These are phyloP conservation scores for Lasioglossum pauxillum DNA, from an alignment of 2,888 invertebrate species.

Conservation along the genomic window DNA sequence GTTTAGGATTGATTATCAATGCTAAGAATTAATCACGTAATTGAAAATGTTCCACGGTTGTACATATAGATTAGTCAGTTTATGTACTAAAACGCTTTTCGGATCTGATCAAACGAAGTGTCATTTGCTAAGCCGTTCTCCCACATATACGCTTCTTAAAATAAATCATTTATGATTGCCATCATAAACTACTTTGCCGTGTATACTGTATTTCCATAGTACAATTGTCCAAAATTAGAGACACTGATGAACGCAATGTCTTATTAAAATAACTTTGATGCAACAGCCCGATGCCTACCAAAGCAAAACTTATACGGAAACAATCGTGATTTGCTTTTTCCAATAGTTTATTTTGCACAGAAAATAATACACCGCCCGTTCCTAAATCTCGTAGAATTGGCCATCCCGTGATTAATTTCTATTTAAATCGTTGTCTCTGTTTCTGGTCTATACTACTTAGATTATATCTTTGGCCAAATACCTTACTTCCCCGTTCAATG, in stretches of 20 bases:
- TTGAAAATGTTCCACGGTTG: constrained; percentile 20
- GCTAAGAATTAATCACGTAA: constrained; percentile 31
- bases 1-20: constrained; percentile 24
- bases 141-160: constrained; percentile 50
- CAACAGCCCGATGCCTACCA: constrained; percentile 63
- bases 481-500: constrained; percentile 27
- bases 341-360: constrained; percentile 3
- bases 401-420: constrained; percentile 43
- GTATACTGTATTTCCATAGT: constrained; percentile 54
- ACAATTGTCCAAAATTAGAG: constrained; percentile 68
- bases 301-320: constrained; percentile 65
- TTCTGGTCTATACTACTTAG: constrained; percentile 46
- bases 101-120: constrained; percentile 29
- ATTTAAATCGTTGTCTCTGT: constrained; percentile 62
- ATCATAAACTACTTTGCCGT: constrained; percentile 55
- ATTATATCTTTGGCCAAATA: constrained; percentile 51
- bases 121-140: constrained; percentile 28
- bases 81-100: constrained; percentile 35
- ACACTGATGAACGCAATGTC: constrained; percentile 68
- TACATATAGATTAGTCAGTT: constrained; percentile 25
- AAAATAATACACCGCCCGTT: constrained; percentile 38
- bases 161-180: constrained; percentile 64
- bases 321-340: constrained; percentile 15
- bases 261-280: constrained; percentile 62
- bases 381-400: constrained; percentile 17